Evolutionary conservation across 2,113 vertebrate genomes (phyloP), one percentile per base, ranked within the genome.

Genomic region (Myotis brandtii): DNA sequence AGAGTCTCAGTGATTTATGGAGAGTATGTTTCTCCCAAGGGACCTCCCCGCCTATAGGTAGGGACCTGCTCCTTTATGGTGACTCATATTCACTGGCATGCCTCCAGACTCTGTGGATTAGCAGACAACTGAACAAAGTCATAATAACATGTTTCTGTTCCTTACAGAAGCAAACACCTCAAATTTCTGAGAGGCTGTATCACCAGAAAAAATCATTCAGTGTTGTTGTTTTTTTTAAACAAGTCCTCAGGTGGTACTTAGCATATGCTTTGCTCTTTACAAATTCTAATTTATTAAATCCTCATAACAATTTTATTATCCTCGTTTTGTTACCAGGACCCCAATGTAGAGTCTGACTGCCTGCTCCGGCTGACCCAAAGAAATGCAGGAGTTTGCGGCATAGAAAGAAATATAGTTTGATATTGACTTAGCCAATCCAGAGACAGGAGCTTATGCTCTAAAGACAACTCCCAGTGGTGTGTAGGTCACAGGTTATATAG

Each of bases 81-180:
- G 48, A 90, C 54, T 94, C 79, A 84, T 37, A 52, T 34, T 86
- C 23, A n/a, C 67, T 18, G 30, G 81, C 34, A 11, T 52, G 21
- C 72, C 70, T 89, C 92, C 54, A 87, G 80, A 43, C 89, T 46
- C 86, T 82, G 27, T 27, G 70, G 80, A 76, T 91, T 67, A 95
- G 54, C 70, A 95, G 69, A 85, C n/a, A 94, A 81, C 77, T 86
- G 86, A 95, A 82, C 52, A 91, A 86, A 73, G 73, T 52, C 23
- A 4, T 46, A 69, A 54, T 50, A 94, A 89, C 21, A 30, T 50
- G 20, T n/a, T 88, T 56, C 34, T 86, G 62, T 69, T 72, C 64
- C 70, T 86, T 70, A 75, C 0, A 86, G 79, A 87, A 90, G 72
- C 80, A 80, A 95, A 81, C 34, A 86, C n/a, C 43, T 85, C 18